Conservation (phyloP, 2,113 vertebrate species). For the Ramphastos sulfuratus region DNA sequence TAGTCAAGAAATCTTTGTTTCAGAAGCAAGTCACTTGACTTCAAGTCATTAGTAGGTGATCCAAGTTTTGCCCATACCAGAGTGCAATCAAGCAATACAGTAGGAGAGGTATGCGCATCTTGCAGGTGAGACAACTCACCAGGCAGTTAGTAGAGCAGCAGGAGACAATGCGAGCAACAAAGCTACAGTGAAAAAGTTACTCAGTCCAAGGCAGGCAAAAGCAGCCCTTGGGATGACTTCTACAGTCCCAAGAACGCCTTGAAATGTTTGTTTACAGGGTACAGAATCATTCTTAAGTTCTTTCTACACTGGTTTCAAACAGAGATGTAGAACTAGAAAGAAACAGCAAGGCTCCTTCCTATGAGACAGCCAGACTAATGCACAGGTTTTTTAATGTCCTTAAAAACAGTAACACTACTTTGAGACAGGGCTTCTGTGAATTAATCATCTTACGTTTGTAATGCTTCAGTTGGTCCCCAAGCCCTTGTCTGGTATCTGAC, state of each 20-base stretch:
- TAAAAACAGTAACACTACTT: neutral
- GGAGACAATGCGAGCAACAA: neutral
- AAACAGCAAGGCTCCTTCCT: neutral
- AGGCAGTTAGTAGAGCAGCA: neutral
- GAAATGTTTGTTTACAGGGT: neutral
- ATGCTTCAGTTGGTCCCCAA: neutral
- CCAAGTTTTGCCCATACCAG: neutral
- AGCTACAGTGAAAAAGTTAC: neutral
- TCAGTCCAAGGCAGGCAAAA: neutral
- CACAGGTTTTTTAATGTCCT: neutral
- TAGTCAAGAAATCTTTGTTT: neutral
- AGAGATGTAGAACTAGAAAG: neutral
- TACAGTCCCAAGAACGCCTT: neutral
- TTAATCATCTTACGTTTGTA: neutral
- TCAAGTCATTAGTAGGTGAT: neutral
- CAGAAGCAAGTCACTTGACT: neutral
- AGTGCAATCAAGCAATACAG: neutral
- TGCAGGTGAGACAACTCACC: neutral
- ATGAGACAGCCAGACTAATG: neutral
- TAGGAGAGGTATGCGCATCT: neutral
- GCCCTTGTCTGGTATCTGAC: neutral
- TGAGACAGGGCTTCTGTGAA: neutral
- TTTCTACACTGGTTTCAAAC: neutral
- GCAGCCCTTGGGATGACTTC: neutral
- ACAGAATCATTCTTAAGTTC: neutral